A percentile compares a stretch with the other conserved stretches of the same genome.
Evolutionary conservation across 2,888 invertebrate genomes (phyloP).

Genomic region (Microplitis manilae): DNA sequence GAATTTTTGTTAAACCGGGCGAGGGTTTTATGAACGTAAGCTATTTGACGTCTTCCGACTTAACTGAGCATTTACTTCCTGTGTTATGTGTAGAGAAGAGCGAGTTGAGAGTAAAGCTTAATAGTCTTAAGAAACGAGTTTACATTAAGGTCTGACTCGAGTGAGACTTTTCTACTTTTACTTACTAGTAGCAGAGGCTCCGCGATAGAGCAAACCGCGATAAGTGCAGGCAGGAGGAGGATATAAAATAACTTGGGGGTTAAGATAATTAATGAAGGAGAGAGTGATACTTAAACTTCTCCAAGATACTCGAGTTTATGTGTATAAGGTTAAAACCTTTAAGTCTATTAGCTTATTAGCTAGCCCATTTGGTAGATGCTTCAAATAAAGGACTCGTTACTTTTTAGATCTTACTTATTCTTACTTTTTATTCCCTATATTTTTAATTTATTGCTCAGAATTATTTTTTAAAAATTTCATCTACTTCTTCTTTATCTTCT

Average conservation of each 20-base stretch:
- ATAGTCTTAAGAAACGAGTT: neutral
- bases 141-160: neutral
- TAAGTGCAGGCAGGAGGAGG: neutral
- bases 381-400: conserved; percentile 9
- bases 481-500: neutral
- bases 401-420: neutral
- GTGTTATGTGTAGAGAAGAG: neutral
- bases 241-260: neutral
- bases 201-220: neutral
- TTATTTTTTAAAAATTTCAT: neutral
- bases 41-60: too few relatives aligned
- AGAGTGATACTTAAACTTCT: neutral
- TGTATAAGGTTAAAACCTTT: conserved; percentile 3
- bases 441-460: neutral
- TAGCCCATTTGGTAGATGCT: neutral
- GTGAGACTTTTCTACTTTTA: neutral
- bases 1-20: too few relatives aligned
- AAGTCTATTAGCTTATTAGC: conserved; percentile 18
- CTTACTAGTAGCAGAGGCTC: neutral
- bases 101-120: neutral
- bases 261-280: neutral
- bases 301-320: neutral
- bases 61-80: too few relatives aligned
- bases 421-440: neutral
- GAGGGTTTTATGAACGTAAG: too few relatives aligned